These are phyloP conservation scores for Forbesichthys agassizii DNA, from an alignment of 2,113 vertebrate species.

Conservation along the genomic window DNA sequence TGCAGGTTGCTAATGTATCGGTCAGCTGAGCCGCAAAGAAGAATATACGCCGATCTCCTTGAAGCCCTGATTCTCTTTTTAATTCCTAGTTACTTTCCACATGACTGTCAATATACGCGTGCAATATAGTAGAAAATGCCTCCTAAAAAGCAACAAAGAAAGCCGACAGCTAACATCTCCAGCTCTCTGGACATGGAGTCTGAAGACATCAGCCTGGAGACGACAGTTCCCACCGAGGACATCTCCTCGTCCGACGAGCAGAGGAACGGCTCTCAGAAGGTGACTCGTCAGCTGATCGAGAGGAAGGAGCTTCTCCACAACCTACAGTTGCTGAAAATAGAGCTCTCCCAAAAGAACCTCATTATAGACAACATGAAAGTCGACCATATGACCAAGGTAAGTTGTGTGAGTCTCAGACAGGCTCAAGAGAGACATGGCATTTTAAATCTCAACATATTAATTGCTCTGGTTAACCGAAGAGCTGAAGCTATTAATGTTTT, in stretches of 20 bases:
- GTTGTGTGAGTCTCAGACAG: neutral
- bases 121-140: constrained; percentile 76
- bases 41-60: constrained; percentile 13
- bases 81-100: neutral
- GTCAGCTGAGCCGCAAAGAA: neutral
- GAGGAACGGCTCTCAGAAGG: constrained; percentile 79
- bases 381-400: constrained; percentile 92
- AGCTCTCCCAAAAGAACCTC: constrained; percentile 92
- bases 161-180: constrained; percentile 81
- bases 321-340: constrained; percentile 90
- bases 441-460: neutral
- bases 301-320: constrained; percentile 90
- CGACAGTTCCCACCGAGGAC: constrained; percentile 91
- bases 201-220: constrained; percentile 96
- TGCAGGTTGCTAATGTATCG: neutral
- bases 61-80: neutral
- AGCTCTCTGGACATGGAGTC: constrained; percentile 94
- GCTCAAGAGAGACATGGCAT: neutral
- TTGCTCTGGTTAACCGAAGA: neutral
- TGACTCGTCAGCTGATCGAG: constrained; percentile 91
- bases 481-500: neutral
- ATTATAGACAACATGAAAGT: constrained; percentile 94
- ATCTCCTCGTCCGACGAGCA: constrained; percentile 93
- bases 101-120: neutral
- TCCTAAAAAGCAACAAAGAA: constrained; percentile 73